Evolutionary conservation across 1,140 invertebrate genomes (phyloP).

Genomic region (Drosophila sproati): DNA sequence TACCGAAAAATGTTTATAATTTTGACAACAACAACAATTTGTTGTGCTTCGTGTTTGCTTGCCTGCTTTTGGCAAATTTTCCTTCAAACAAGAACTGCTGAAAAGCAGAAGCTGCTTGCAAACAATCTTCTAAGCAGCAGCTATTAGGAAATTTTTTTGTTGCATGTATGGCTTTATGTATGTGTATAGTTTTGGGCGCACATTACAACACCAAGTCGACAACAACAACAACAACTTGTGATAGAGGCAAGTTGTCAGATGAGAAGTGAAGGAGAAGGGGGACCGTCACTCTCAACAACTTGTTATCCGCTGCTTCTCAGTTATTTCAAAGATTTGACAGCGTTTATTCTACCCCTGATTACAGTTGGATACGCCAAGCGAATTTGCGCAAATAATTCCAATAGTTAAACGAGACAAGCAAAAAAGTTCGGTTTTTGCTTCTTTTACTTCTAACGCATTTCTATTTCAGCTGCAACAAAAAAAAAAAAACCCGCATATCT

Average conservation of each 20-base stretch:
- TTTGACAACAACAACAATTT: conserved; percentile 26
- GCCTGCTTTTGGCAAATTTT: conserved; percentile 54
- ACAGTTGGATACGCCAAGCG: conserved; percentile 51
- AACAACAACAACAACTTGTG: background rate
- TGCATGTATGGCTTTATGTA: too few species aligned
- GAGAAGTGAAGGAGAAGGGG: conserved; percentile 2
- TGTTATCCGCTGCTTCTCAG: conserved; percentile 57
- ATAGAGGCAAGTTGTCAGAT: background rate
- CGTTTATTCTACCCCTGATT: conserved; percentile 17
- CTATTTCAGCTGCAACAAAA: background rate
- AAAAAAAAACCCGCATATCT: conserved; percentile 10
- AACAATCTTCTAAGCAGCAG: conserved; percentile 32
- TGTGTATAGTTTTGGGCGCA: conserved; percentile 29
- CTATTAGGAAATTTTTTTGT: conserved; percentile 68
- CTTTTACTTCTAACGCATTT: conserved; percentile 21
- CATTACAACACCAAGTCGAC: conserved; percentile 61
- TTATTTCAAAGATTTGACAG: conserved; percentile 36
- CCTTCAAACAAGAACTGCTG: conserved; percentile 55
- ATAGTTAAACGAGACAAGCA: conserved; percentile 71
- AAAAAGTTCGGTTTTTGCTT: conserved; percentile 51
- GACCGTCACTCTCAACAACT: conserved; percentile 38
- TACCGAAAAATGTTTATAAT: conserved; percentile 22
- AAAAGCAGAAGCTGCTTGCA: conserved; percentile 10
- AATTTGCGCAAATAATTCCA: conserved; percentile 65
- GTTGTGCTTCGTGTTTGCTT: conserved; percentile 4